These are phyloP conservation scores for Oikopleura vanhoeffeni DNA, from an alignment of 23 tunicate genomes.

Conservation along the genomic window DNA sequence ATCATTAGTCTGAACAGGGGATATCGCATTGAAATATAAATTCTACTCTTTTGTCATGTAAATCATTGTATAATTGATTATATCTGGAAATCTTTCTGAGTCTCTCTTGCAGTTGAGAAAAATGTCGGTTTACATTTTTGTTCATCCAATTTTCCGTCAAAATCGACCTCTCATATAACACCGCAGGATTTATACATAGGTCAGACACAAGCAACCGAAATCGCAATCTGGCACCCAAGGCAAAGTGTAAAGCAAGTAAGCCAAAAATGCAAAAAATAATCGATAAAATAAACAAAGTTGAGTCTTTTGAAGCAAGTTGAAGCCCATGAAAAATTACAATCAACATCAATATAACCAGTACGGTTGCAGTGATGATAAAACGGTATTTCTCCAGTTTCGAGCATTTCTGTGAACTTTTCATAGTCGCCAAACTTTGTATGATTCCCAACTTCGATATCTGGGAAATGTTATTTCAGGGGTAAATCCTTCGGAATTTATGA, in stretches of 20 bases:
- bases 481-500: not conserved
- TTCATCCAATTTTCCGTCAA: not conserved
- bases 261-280: not conserved
- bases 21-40: too few relatives aligned
- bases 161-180: not conserved
- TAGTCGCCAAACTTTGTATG: not conserved
- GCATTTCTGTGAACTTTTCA: not conserved
- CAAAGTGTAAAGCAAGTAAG: not conserved
- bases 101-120: slow-evolving; percentile 11
- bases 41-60: not conserved
- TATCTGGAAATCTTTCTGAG: slow-evolving; percentile 12
- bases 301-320: not conserved
- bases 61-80: not conserved
- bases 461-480: not conserved
- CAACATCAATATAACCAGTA: not conserved
- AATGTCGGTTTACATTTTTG: not conserved
- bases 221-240: not conserved
- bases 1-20: too few relatives aligned
- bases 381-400: not conserved
- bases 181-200: too few relatives aligned
- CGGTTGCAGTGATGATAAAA: not conserved
- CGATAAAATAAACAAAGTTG: not conserved
- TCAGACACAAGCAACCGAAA: not conserved
- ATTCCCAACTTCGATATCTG: not conserved
- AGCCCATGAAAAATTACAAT: not conserved